Conservation (phyloP, 2,797 vertebrate species). For the Silurus aristotelis region DNA sequence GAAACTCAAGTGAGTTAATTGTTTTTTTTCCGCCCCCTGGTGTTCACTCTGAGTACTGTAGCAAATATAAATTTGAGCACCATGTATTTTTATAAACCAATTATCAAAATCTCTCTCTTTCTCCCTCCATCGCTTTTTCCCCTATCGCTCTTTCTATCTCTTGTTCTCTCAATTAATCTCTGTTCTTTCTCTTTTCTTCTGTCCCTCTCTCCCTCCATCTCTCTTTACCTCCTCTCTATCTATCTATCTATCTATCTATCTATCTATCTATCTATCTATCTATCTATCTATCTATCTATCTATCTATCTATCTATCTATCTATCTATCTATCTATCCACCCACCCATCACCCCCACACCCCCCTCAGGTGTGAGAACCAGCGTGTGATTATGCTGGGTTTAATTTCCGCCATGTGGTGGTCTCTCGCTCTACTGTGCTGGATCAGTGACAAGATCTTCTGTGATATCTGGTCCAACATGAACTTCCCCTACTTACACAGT, state of each 20-base stretch:
- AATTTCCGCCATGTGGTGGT: slow-evolving; percentile 86
- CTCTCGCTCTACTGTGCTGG: slow-evolving; percentile 91
- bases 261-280: no score
- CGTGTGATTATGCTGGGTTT: slow-evolving; percentile 92
- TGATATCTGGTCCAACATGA: slow-evolving; percentile 92
- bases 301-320: no score
- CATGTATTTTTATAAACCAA: not conserved
- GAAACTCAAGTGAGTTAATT: not conserved
- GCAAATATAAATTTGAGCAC: not conserved
- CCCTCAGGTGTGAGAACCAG: slow-evolving; percentile 87
- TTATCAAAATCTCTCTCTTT: not conserved
- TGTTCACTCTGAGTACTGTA: slow-evolving; percentile 6
- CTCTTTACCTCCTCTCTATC: no score
- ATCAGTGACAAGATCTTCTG: slow-evolving; percentile 95
- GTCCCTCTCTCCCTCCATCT: no score
- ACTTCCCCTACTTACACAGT: slow-evolving; percentile 96
- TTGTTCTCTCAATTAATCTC: not conserved
- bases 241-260: not conserved
- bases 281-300: not conserved
- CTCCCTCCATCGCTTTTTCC: not conserved
- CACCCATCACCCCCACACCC: no score
- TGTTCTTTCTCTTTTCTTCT: not conserved
- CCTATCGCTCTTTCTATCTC: no score
- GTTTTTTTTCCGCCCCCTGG: not conserved
- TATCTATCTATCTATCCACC: not conserved